Evolutionary conservation across 1,140 invertebrate species (phyloP), one percentile per base, ranked within the genome.

Genomic region (Drosophila varians): DNA sequence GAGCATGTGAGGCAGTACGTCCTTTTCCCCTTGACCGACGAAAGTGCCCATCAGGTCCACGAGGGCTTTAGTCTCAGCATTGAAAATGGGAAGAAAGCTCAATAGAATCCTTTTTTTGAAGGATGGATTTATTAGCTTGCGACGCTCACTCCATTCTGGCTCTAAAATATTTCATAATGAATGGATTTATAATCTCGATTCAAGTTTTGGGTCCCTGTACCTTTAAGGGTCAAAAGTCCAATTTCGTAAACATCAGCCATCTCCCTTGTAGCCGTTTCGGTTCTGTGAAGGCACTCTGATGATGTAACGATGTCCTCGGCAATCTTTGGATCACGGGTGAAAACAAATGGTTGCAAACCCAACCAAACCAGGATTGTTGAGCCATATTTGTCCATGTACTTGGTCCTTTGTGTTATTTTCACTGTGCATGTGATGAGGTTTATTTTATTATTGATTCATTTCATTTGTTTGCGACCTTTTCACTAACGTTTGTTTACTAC

Each of bases 51-150:
- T 11, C 2, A 56, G 21, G 3, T 49, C 34, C 0, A 89, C 6
- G 1, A 90, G n/a, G 0, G 1, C 26, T 12, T 49, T 47, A 4
- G 56, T 42, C 26, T 86, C 74, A 2, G 42, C 11, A 48, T 90
- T 90, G 25, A 90, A 90, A 1, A 71, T 70, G 5, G 74, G 65
- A 14, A 86, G 12, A 23, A 89, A 90, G 46, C 75, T 83, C 0
- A 79, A 28, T 7, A 90, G 14, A 7, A 68, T 42, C 53, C 68
- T 79, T 0, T 86, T 60, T 3, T 47, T 62, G 38, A 90, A 89
- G 5, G 72, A 43, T 0, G 51, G 55, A 70, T 79, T 90, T 6
- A 90, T 14, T 1, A 57, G 16, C 45, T 65, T 82, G 14, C 87
- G 71, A 38, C 77, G 71, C 18, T 46, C 38, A n/a, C 28, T 64